Conservation (phyloP, 2,888 invertebrate genomes). For the Philereme vetulata region DNA sequence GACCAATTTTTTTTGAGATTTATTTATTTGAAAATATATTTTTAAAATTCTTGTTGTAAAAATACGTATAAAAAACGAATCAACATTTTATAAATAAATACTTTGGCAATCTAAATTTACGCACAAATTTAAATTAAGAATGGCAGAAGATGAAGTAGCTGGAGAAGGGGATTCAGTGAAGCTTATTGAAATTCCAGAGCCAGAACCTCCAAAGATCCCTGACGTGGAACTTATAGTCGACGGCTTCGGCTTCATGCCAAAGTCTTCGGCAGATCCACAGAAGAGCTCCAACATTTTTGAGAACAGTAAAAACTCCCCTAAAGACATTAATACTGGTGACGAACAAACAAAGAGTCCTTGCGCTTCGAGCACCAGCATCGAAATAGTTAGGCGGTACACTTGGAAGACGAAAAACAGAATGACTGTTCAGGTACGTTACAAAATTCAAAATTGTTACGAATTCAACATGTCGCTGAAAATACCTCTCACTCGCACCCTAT, state of each 20-base stretch:
- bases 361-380: constrained; percentile 70
- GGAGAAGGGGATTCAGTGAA: constrained; percentile 45
- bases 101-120: constrained; percentile 44
- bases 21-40: constrained; percentile 11
- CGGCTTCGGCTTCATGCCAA: constrained; percentile 75
- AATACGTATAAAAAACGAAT: constrained; percentile 4
- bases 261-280: constrained; percentile 4
- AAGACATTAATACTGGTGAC: constrained; percentile 39
- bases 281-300: constrained; percentile 40
- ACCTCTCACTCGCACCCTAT: too few relatives aligned
- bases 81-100: constrained; percentile 19
- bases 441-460: too few relatives aligned
- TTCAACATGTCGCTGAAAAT: too few relatives aligned
- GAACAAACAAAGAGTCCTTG: constrained; percentile 57
- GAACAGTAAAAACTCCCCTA: constrained; percentile 40
- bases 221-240: constrained; percentile 74
- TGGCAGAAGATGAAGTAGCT: constrained; percentile 59
- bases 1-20: constrained; percentile 12
- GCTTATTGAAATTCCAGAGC: constrained; percentile 36
- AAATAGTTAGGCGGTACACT: constrained; percentile 85
- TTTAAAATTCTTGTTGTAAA: constrained; percentile 11
- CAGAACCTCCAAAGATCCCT: constrained; percentile 55
- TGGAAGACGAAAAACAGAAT: constrained; percentile 87
- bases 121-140: constrained; percentile 51
- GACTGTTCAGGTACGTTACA: constrained; percentile 77